Evolutionary conservation across 2,888 invertebrate species (phyloP), one percentile per base, ranked within the genome.

Genomic region (Drosophila picticornis): DNA sequence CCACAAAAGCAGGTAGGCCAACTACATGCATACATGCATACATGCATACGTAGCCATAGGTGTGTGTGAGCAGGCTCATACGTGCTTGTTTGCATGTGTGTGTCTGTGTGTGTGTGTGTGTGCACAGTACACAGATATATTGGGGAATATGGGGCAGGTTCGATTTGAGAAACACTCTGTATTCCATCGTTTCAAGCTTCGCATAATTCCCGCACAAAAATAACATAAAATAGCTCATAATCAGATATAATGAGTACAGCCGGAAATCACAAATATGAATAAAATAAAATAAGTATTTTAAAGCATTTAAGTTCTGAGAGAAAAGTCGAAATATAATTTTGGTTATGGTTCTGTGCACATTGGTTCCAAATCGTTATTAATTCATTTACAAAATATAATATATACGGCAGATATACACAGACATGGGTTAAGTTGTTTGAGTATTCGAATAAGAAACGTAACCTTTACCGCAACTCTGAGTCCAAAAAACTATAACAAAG

Each of bases 1-100:
- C 32, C 66, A 69, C 63, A 72, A 65, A 75, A 79, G 66, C 81
- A 73, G 77, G 72, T 77, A 77, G 75, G 32, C 75, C 63, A 73
- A 65, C 55, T 50, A 59, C 53, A 66, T 19, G 56, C 55, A 51
- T 16, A 65, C 27, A 48, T 13, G 46, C 38, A 55, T 19, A 46
- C n/a, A 31, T 25, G 31, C 10, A 46, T 16, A 53, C 55, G 29
- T 5, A 51, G 22, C 16, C 16, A 38, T 19, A 50, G 10, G 32
- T 32, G 31, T 19, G 22, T 16, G 63, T 11, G n/a, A 34, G 22
- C 19, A 40, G 27, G 19, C 32, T 29, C 11, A 51, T 27, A 11
- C 16, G 32, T n/a, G 38, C 31, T 7, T 34, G 34, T 16, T 34
- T 34, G 34, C 34, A 16, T 34, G 34, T 34, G 34, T 34, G 32